Conservation (phyloP, 2,888 invertebrate genomes). For the Orthonevra nobilis region DNA sequence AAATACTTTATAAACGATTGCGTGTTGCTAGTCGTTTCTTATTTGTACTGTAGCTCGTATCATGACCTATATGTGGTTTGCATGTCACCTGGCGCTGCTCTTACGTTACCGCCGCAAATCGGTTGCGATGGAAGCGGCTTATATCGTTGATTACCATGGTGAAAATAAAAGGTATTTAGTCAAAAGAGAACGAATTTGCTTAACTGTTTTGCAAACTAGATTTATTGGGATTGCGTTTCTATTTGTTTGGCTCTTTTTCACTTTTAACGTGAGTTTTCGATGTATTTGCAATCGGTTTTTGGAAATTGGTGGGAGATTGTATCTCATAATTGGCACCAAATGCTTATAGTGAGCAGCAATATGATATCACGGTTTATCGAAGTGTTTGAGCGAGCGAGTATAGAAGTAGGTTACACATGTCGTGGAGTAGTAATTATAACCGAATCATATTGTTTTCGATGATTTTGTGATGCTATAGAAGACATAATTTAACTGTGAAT, state of each 20-base stretch:
- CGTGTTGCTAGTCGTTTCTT: slow-evolving; percentile 38
- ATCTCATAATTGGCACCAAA: neutral
- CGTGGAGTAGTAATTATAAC: slow-evolving; percentile 13
- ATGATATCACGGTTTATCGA: slow-evolving; percentile 37
- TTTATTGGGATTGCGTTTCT: slow-evolving; percentile 24
- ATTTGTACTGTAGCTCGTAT: slow-evolving; percentile 10
- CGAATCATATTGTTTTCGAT: too few species aligned
- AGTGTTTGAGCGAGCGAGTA: slow-evolving; percentile 38
- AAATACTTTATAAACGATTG: slow-evolving; percentile 13
- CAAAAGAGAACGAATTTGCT: slow-evolving; percentile 20
- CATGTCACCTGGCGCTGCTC: slow-evolving; percentile 6
- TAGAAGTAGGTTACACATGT: slow-evolving; percentile 56
- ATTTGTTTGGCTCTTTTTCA: slow-evolving; percentile 7
- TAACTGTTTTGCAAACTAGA: slow-evolving; percentile 40
- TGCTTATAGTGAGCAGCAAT: slow-evolving; percentile 12
- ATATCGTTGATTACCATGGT: slow-evolving; percentile 1
- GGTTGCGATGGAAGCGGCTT: slow-evolving; percentile 34
- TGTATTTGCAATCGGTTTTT: slow-evolving; percentile 29
- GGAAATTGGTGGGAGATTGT: slow-evolving; percentile 28
- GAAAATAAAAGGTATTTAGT: slow-evolving; percentile 9
- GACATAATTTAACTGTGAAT: too few species aligned
- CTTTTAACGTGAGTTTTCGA: slow-evolving; percentile 17
- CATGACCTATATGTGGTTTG: slow-evolving; percentile 46
- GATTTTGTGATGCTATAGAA: too few species aligned
- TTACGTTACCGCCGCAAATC: slow-evolving; percentile 8